Conservation (phyloP, 1,140 invertebrate species). For the Camponotus floridanus region DNA sequence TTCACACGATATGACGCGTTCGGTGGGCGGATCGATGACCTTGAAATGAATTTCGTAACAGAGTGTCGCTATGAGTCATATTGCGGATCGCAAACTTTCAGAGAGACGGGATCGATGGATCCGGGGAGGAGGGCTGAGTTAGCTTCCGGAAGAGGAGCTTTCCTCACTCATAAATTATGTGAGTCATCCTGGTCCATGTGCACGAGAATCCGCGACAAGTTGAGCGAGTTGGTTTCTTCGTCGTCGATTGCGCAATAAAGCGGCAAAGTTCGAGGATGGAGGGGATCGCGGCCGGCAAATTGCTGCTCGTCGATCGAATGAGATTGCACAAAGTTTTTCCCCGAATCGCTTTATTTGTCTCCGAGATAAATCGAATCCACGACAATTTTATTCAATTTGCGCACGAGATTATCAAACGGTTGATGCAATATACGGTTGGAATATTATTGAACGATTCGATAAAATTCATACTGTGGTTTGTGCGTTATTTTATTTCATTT, state of each 20-base stretch:
- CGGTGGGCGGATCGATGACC: constrained; percentile 70
- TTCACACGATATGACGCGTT: neutral
- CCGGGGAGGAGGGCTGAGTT: constrained; percentile 27
- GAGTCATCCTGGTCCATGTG: constrained; percentile 41
- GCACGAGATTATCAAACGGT: neutral
- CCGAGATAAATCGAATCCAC: constrained; percentile 43
- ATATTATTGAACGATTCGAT: constrained; percentile 24
- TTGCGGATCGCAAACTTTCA: constrained; percentile 67
- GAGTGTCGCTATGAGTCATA: constrained; percentile 62
- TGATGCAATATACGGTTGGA: neutral
- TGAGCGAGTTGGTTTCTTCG: constrained; percentile 33
- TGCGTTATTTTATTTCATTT: neutral
- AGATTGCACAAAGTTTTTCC: constrained; percentile 46
- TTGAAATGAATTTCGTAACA: constrained; percentile 66
- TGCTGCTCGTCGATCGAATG: constrained; percentile 18
- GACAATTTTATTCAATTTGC: constrained; percentile 34
- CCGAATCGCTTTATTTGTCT: constrained; percentile 49
- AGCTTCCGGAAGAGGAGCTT: constrained; percentile 61
- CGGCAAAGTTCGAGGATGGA: constrained; percentile 7
- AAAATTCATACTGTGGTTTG: neutral
- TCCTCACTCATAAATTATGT: constrained; percentile 54
- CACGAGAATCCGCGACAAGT: constrained; percentile 16
- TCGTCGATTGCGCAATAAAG: constrained; percentile 42
- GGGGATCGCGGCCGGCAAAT: constrained; percentile 10
- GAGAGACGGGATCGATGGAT: constrained; percentile 63